Evolutionary conservation across 2,888 invertebrate genomes (phyloP).

Genomic region (Callimorpha dominula): DNA sequence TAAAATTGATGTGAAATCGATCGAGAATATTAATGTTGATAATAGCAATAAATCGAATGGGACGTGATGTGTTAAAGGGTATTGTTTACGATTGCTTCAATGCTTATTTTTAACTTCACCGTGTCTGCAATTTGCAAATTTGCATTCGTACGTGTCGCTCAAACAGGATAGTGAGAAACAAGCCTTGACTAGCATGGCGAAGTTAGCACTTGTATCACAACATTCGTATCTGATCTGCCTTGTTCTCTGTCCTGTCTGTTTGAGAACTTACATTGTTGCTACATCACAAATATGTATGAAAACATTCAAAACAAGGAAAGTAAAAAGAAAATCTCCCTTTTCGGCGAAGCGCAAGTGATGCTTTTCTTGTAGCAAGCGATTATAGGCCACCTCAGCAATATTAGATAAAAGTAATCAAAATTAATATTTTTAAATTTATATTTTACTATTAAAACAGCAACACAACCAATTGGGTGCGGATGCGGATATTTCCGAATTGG

Average conservation of each 20-base stretch:
- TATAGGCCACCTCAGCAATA: not conserved
- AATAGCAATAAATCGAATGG: not conserved
- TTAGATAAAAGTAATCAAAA: not conserved
- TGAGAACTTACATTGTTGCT: no score
- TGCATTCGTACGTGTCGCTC: slow-evolving; percentile 33
- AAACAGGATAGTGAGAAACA: slow-evolving; percentile 1
- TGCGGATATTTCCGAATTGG: slow-evolving; percentile 38
- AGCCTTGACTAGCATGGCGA: not conserved
- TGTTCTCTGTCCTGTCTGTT: no score
- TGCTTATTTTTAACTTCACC: slow-evolving; percentile 10
- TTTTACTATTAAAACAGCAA: slow-evolving; percentile 21
- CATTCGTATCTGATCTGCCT: no score
- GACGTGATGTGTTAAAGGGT: slow-evolving; percentile 2
- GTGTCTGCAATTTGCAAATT: slow-evolving; percentile 27
- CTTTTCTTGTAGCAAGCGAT: no score
- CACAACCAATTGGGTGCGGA: slow-evolving; percentile 22
- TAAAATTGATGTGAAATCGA: not conserved
- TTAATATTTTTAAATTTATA: not conserved
- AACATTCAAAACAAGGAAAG: no score
- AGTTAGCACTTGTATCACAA: not conserved
- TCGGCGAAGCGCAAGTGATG: no score
- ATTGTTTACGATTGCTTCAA: slow-evolving; percentile 1
- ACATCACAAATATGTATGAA: no score
- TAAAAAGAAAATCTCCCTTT: no score
- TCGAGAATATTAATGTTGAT: not conserved